phyloP scores from a whole-genome alignment of 2,888 invertebrate species.

The Polydrusus tereticollis region DNA sequence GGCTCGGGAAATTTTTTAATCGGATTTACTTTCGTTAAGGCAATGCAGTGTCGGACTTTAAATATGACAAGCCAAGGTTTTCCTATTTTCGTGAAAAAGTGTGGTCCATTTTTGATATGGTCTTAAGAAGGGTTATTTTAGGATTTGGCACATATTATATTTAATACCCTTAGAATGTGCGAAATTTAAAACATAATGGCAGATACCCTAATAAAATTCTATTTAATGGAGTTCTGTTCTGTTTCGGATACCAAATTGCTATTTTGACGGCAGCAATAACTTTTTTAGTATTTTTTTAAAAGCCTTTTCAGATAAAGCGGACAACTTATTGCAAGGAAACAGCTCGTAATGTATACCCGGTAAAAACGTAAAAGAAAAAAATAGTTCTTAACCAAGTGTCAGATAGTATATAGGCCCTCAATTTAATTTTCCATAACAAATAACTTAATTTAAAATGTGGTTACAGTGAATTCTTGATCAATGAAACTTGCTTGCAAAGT shows the following conservation, averaged over 20 bases:
- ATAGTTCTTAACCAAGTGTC: neutral
- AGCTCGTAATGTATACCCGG: neutral
- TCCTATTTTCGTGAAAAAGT: too few species aligned
- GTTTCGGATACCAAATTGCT: neutral
- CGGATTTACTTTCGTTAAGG: neutral
- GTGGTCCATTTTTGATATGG: too few species aligned
- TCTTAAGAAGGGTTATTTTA: neutral
- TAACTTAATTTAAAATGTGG: conserved; percentile 43
- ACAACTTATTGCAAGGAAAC: neutral
- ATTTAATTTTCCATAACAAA: conserved; percentile 32
- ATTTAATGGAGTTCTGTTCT: neutral
- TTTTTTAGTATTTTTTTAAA: conserved; percentile 1
- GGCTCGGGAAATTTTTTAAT: neutral
- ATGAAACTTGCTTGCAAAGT: conserved; percentile 24
- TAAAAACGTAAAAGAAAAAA: neutral
- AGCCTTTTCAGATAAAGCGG: neutral
- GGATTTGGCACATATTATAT: neutral
- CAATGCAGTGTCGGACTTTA: too few species aligned
- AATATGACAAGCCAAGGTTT: too few species aligned
- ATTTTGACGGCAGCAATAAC: neutral
- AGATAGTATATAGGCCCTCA: neutral
- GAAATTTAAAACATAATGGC: neutral
- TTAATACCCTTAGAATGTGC: neutral
- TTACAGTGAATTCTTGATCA: conserved; percentile 33
- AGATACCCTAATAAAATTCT: neutral